phyloP scores from a whole-genome alignment of 23 tunicate genomes.

The Halocynthia aurantium region DNA sequence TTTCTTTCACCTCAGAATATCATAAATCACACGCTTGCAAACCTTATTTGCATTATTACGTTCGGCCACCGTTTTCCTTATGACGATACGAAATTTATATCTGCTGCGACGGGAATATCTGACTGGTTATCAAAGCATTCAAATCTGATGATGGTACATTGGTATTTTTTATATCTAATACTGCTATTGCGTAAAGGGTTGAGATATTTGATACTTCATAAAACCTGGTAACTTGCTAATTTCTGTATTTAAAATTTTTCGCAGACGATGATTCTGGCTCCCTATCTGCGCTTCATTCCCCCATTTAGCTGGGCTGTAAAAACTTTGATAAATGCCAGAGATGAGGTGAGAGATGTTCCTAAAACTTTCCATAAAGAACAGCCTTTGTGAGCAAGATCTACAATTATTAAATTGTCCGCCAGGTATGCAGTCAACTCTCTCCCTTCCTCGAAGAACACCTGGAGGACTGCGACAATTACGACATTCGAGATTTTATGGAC shows the following conservation, averaged over 20 bases:
- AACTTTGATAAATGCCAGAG: slow-evolving; percentile 20
- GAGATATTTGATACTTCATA: no score
- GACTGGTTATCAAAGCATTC: slow-evolving; percentile 50
- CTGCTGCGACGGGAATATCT: slow-evolving; percentile 19
- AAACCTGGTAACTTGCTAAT: no score
- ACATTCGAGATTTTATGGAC: slow-evolving; percentile 41
- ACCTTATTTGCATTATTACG: slow-evolving; percentile 28
- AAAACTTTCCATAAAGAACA: not conserved
- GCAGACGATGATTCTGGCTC: slow-evolving; percentile 35
- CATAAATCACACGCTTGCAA: slow-evolving; percentile 39
- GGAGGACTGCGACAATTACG: slow-evolving; percentile 19
- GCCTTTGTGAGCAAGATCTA: no score
- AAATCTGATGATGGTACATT: slow-evolving; percentile 31
- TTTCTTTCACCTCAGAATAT: slow-evolving; percentile 11
- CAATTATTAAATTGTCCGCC: not conserved
- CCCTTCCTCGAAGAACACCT: slow-evolving; percentile 25
- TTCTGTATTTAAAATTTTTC: not conserved
- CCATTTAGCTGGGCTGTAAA: slow-evolving; percentile 18
- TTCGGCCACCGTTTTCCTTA: slow-evolving; percentile 42
- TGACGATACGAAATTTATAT: slow-evolving; percentile 23
- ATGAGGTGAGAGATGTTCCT: slow-evolving; percentile 12
- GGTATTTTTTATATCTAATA: not conserved
- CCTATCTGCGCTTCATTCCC: slow-evolving; percentile 21
- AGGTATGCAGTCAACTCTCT: slow-evolving; percentile 23
- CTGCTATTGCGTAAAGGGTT: no score